Conservation (phyloP, 2,888 invertebrate species). For the Tachina fera region DNA sequence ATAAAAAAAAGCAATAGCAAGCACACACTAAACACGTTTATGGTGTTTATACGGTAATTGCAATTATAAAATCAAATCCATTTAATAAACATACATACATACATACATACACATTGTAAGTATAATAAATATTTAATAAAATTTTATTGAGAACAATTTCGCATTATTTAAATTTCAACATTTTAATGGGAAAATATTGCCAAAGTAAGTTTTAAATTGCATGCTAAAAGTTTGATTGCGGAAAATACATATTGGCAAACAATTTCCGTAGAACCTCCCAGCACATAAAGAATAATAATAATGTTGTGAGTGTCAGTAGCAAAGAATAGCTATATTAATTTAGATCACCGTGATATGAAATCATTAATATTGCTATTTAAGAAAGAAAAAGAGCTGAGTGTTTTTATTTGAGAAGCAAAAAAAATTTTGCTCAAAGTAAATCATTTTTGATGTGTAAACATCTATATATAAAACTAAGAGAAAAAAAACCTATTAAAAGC, state of each 20-base stretch:
- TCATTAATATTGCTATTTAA: neutral
- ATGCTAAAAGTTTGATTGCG: constrained; percentile 41
- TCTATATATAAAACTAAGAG: no score
- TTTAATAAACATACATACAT: neutral
- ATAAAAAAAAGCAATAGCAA: neutral
- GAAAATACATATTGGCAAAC: constrained; percentile 26
- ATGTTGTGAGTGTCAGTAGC: neutral
- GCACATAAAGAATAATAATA: neutral
- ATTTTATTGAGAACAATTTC: constrained; percentile 29
- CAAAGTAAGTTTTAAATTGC: constrained; percentile 6
- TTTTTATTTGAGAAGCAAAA: no score
- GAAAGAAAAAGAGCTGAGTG: neutral
- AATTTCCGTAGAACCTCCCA: constrained; percentile 38
- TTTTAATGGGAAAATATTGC: constrained; percentile 14
- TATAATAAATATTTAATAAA: constrained; percentile 34
- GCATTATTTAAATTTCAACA: constrained; percentile 35
- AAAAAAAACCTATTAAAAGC: no score
- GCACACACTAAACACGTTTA: neutral
- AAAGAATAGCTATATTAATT: neutral
- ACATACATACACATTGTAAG: no score
- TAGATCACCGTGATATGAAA: neutral
- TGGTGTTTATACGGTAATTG: constrained; percentile 41
- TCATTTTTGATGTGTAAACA: no score
- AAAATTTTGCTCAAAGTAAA: no score
- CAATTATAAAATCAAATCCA: constrained; percentile 16